phyloP scores from a whole-genome alignment of 2,797 vertebrate species.

The Centroberyx gerrardi region DNA sequence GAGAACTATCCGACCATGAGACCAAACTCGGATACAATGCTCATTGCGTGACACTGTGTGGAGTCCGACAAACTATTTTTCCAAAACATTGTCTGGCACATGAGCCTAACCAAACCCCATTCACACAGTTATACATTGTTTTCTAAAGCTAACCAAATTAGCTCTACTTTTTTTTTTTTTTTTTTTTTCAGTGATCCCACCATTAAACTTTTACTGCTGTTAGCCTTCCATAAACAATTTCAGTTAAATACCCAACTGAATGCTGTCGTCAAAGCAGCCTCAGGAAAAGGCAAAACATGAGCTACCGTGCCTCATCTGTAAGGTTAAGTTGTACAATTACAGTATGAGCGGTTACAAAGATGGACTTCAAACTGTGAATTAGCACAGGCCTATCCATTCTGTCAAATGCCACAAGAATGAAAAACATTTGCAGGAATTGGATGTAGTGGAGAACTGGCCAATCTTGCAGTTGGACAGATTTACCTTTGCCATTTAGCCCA shows the following conservation, averaged over 20 bases:
- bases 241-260: too few relatives aligned
- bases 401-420: not conserved
- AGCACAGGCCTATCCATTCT: not conserved
- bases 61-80: too few relatives aligned
- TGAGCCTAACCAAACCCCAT: not conserved
- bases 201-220: not conserved
- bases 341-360: not conserved
- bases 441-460: too few relatives aligned
- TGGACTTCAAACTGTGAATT: constrained; percentile 47
- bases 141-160: not conserved
- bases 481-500: constrained; percentile 1
- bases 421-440: too few relatives aligned
- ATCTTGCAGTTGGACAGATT: too few relatives aligned
- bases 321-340: constrained; percentile 5
- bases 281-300: not conserved
- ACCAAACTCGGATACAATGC: not conserved
- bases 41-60: not conserved
- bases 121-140: not conserved
- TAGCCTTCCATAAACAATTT: too few relatives aligned
- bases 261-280: too few relatives aligned
- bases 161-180: not conserved
- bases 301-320: not conserved
- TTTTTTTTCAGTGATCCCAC: not conserved
- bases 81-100: not conserved
- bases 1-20: too few relatives aligned